These are phyloP conservation scores for Plebejus anna DNA, from an alignment of 2,888 invertebrate species.

Conservation along the genomic window DNA sequence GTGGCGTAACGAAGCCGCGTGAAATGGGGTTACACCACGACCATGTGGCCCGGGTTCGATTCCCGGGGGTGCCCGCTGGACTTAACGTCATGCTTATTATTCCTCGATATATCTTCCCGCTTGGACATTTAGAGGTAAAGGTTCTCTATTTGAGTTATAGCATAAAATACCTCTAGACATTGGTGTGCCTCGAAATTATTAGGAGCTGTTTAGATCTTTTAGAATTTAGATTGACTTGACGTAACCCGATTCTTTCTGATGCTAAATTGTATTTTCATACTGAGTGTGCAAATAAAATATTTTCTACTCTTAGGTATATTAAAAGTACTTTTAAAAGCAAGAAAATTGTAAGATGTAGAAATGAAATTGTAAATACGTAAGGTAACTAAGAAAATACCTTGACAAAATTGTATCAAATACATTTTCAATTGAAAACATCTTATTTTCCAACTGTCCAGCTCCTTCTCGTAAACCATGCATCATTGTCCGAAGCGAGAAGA, in stretches of 20 bases:
- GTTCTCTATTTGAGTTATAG: background rate
- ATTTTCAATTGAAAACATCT: background rate
- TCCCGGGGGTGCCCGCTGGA: constrained; percentile 65
- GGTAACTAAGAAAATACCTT: background rate
- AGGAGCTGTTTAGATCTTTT: background rate
- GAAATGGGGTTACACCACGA: constrained; percentile 69
- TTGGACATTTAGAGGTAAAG: constrained; percentile 59
- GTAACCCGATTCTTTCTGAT: no score
- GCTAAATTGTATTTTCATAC: no score
- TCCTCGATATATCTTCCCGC: constrained; percentile 71
- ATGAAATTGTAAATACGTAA: no score
- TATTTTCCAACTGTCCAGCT: constrained; percentile 35
- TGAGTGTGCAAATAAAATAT: no score
- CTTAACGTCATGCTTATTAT: constrained; percentile 77
- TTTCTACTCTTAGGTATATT: no score
- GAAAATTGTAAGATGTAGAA: no score
- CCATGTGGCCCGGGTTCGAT: constrained; percentile 71
- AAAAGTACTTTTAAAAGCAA: no score
- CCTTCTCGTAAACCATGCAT: constrained; percentile 47
- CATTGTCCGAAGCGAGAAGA: constrained; percentile 51
- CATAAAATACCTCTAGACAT: background rate
- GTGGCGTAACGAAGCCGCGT: constrained; percentile 67
- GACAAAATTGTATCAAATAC: background rate
- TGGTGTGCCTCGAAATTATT: background rate
- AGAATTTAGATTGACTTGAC: no score